phyloP scores from a whole-genome alignment of 2,888 invertebrate genomes.

The Caenorhabditis imperialis region DNA sequence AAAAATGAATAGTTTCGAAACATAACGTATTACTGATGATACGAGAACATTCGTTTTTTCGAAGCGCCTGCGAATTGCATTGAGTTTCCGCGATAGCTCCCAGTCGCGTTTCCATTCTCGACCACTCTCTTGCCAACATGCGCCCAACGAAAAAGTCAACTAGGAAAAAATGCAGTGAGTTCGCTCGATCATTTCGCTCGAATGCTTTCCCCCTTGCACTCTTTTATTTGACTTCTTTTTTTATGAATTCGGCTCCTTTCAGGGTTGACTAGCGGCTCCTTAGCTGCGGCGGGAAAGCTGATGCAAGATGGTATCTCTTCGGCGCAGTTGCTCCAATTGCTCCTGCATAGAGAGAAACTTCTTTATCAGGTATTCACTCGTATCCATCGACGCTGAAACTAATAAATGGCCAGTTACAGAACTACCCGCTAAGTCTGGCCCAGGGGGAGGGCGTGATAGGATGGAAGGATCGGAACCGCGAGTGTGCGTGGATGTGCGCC shows the following conservation, averaged over 20 bases:
- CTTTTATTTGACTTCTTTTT: constrained; percentile 8
- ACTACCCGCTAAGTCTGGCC: constrained; percentile 48
- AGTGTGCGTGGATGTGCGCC: constrained; percentile 58
- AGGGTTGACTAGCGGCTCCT: constrained; percentile 59
- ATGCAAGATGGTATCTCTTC: constrained; percentile 59
- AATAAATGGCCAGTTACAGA: constrained; percentile 15
- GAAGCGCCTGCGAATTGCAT: constrained; percentile 25
- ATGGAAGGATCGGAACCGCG: constrained; percentile 62
- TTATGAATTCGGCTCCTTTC: constrained; percentile 17
- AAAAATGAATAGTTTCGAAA: constrained; percentile 44
- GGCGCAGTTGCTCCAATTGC: constrained; percentile 55
- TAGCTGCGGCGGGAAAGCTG: constrained; percentile 59
- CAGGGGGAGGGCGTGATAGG: constrained; percentile 60
- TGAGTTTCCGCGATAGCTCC: constrained; percentile 6
- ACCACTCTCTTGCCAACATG: no score
- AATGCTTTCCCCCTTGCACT: constrained; percentile 4
- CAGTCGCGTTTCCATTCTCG: constrained; percentile 8
- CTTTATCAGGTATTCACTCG: constrained; percentile 50
- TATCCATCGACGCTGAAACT: neutral
- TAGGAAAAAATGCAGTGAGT: constrained; percentile 37
- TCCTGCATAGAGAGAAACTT: constrained; percentile 55
- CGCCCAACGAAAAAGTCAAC: neutral
- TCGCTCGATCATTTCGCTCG: constrained; percentile 7
- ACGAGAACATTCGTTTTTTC: constrained; percentile 40
- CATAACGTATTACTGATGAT: constrained; percentile 30